phyloP scores from a whole-genome alignment of 2,888 invertebrate species.

The Xiphydria camelus region DNA sequence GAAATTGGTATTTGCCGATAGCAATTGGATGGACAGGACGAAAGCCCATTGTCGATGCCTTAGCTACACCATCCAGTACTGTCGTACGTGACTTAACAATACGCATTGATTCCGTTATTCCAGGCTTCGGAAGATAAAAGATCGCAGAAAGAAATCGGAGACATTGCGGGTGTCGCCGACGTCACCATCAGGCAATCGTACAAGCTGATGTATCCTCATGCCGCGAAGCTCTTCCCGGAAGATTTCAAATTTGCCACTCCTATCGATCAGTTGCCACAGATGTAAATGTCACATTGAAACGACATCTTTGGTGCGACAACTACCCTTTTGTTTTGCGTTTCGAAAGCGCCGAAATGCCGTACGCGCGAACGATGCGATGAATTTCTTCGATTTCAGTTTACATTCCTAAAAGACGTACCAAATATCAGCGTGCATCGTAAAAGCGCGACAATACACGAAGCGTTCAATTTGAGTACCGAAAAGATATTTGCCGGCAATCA shows the following conservation, averaged over 20 bases:
- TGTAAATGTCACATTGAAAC: conserved; percentile 63
- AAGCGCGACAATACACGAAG: too few species aligned
- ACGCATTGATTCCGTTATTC: too few species aligned
- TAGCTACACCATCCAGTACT: too few species aligned
- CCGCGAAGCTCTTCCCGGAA: conserved; percentile 89
- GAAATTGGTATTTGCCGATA: too few species aligned
- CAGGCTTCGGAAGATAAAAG: conserved; percentile 91
- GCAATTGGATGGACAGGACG: too few species aligned
- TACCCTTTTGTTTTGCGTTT: neutral
- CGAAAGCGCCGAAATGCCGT: neutral
- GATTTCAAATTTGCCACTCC: conserved; percentile 96
- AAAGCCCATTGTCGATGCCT: too few species aligned
- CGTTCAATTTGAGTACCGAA: too few species aligned
- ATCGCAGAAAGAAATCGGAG: conserved; percentile 96
- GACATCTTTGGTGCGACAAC: neutral
- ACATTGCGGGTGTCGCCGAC: conserved; percentile 97
- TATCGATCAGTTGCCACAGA: conserved; percentile 89
- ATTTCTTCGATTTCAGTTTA: conserved; percentile 14
- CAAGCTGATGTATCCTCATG: conserved; percentile 95
- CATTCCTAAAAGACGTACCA: conserved; percentile 16
- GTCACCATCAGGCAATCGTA: conserved; percentile 97
- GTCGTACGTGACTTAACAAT: too few species aligned
- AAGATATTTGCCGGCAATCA: too few species aligned
- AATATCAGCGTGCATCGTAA: conserved; percentile 4
- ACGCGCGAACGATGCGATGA: neutral